Evolutionary conservation across 1,140 invertebrate species (phyloP), one percentile per base, ranked within the genome.

Genomic region (Rhynchophorus ferrugineus): DNA sequence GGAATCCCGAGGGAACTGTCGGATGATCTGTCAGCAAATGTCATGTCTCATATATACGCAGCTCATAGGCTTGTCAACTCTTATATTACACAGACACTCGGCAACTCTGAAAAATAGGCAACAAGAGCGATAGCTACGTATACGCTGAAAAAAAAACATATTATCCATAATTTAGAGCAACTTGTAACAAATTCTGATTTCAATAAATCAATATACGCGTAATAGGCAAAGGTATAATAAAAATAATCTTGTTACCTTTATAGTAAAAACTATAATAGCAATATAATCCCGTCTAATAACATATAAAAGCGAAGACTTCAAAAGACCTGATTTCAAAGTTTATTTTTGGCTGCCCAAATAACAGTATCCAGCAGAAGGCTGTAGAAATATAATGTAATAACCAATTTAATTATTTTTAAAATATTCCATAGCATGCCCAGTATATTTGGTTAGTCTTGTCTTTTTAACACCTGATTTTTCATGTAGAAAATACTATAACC

Each of bases 1-100:
- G 49, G 33, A 48, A 14, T 58, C 59, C 56, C 56, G 38, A 34
- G 49, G 53, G 59, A 37, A 49, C 41, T 50, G 49, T 51, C 33
- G 46, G 56, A 61, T 61, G 59, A 61, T 61, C 56, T 61, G 59
- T 58, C 59, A 61, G 50, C 59, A 50, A 37, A 45, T 49, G 56
- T 55, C 59, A 56, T 29, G 56, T 61, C 56, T 61, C 52, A 53
- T 56, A 57, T 49, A 56, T 54, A 55, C 44, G 51, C 49, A 52
- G 56, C 48, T 55, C 48, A 44, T 38, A 44, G 38, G 24, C 49
- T 46, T 58, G 59, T 61, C 59, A 58, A 58, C 48, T 61, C 59
- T 56, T 61, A 61, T 61, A 58, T 61, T 46, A 56, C 56, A 61
- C 48, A 54, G 22, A 36, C 41, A 43, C 11, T 54, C 39, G 1